Conservation (phyloP, 1,140 invertebrate species). For the Drosophila nebulosa region DNA sequence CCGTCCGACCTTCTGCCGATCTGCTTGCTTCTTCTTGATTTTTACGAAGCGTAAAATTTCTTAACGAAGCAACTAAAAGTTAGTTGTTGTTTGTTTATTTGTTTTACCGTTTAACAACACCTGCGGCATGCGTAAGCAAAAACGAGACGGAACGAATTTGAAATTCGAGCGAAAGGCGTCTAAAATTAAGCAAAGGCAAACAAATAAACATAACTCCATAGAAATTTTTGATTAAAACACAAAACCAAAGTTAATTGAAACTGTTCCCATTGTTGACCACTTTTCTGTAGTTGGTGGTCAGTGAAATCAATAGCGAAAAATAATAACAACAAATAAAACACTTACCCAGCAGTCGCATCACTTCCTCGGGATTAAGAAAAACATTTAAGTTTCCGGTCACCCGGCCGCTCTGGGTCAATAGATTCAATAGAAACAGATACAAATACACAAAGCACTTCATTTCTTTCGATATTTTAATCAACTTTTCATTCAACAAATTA, state of each 20-base stretch:
- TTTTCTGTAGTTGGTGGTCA: background rate
- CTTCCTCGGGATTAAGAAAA: conserved; percentile 81
- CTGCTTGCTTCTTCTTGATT: conserved; percentile 27
- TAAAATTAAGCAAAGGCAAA: conserved; percentile 69
- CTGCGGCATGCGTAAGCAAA: conserved; percentile 48
- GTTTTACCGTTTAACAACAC: conserved; percentile 76
- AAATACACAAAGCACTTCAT: conserved; percentile 36
- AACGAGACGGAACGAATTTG: background rate
- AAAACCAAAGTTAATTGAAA: conserved; percentile 24
- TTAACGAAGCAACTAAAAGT: conserved; percentile 73
- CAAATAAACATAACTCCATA: conserved; percentile 59
- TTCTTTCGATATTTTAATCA: conserved; percentile 21
- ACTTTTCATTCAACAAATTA: conserved; percentile 31
- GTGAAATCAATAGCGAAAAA: conserved; percentile 70
- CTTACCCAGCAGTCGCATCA: conserved; percentile 81
- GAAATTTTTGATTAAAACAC: conserved; percentile 31
- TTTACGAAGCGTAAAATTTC: conserved; percentile 75
- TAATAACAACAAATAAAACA: conserved; percentile 37
- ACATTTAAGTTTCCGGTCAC: conserved; percentile 79
- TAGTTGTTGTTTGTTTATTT: conserved; percentile 72
- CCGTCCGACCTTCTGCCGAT: background rate
- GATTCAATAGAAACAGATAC: no score
- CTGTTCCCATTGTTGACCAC: conserved; percentile 31
- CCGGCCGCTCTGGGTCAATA: conserved; percentile 41
- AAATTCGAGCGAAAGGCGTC: conserved; percentile 26